phyloP scores from a whole-genome alignment of 2,113 vertebrate genomes.

The Morone saxatilis region DNA sequence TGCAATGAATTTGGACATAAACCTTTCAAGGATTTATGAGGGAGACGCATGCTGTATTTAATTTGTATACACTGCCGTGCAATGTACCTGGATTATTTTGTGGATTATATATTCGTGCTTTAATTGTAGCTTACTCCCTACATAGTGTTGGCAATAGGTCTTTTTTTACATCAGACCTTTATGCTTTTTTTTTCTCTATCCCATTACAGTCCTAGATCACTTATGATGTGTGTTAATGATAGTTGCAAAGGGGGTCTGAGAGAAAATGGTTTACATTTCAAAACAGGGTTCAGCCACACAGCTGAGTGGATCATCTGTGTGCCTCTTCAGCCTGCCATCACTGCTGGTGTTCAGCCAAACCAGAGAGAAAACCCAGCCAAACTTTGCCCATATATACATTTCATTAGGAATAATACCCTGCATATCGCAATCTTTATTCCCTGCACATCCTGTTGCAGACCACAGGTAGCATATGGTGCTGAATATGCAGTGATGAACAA shows the following conservation, averaged over 20 bases:
- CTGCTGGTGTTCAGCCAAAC: slow-evolving; percentile 42
- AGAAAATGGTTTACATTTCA: slow-evolving; percentile 5
- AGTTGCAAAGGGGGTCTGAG: not conserved
- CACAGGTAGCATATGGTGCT: slow-evolving; percentile 51
- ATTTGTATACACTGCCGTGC: no score
- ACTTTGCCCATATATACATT: slow-evolving; percentile 24
- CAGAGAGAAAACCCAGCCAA: slow-evolving; percentile 32
- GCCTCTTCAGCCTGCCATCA: slow-evolving; percentile 29
- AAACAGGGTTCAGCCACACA: slow-evolving; percentile 9
- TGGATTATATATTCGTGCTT: not conserved
- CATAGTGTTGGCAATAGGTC: not conserved
- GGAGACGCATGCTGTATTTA: no score
- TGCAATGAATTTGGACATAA: not conserved
- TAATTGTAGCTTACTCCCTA: no score
- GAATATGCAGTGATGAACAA: slow-evolving; percentile 55
- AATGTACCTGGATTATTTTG: not conserved
- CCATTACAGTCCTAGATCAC: not conserved
- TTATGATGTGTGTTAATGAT: not conserved
- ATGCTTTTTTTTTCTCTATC: not conserved
- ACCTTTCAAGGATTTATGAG: no score
- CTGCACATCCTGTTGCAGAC: slow-evolving; percentile 49
- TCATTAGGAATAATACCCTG: slow-evolving; percentile 38
- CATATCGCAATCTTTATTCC: slow-evolving; percentile 47
- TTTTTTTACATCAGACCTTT: not conserved
- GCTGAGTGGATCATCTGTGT: slow-evolving; percentile 8